These are phyloP conservation scores for Brachymystax lenok DNA, from an alignment of 2,797 vertebrate genomes.

Conservation along the genomic window DNA sequence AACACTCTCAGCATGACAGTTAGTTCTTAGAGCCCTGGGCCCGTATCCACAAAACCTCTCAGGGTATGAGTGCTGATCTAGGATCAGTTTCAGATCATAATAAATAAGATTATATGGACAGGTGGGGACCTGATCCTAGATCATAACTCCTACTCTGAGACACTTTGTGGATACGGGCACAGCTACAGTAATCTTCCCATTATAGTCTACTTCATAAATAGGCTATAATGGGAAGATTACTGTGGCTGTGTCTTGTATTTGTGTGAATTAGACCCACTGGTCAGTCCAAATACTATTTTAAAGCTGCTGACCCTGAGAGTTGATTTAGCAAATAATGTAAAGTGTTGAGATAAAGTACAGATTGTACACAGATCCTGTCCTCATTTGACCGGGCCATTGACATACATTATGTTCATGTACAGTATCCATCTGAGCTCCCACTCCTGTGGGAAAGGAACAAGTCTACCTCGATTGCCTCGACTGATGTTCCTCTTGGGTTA, in stretches of 20 bases:
- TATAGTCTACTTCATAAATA: not conserved
- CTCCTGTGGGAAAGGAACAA: conserved; percentile 21
- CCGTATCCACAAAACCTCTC: too few relatives aligned
- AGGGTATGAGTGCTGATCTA: not conserved
- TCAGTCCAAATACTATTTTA: not conserved
- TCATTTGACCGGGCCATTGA: not conserved
- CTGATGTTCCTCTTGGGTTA: conserved; percentile 35
- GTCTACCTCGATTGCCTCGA: conserved; percentile 31
- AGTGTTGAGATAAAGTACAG: not conserved
- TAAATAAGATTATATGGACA: too few relatives aligned
- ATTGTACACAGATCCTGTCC: not conserved
- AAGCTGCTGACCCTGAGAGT: not conserved
- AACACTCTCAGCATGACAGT: not conserved
- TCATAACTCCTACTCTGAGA: too few relatives aligned
- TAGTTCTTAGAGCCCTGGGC: not conserved
- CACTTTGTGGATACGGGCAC: too few relatives aligned
- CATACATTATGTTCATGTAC: conserved; percentile 35
- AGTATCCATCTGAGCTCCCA: conserved; percentile 7
- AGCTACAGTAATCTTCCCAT: not conserved
- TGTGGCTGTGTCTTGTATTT: too few relatives aligned
- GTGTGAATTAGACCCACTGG: not conserved
- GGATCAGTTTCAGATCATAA: conserved; percentile 12
- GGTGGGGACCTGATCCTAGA: too few relatives aligned
- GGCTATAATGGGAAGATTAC: too few relatives aligned
- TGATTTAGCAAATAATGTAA: conserved; percentile 4